Percentiles rank a stretch among this genome's conserved stretches.
These are phyloP conservation scores for Campoplex nolae DNA, from an alignment of 2,888 invertebrate species.

Conservation along the genomic window DNA sequence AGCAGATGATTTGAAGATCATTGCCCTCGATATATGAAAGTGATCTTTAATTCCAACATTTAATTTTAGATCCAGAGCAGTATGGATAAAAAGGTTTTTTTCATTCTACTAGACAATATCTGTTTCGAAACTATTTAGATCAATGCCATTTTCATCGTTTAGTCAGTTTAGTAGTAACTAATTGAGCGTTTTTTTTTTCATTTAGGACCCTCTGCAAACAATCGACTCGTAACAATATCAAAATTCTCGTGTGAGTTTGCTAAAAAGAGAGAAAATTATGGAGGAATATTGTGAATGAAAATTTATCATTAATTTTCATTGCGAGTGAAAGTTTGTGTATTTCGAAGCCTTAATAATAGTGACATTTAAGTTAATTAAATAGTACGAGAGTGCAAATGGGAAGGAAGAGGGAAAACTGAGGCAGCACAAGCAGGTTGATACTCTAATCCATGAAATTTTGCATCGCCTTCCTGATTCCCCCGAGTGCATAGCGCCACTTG, in stretches of 20 bases:
- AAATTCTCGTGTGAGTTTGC: background rate
- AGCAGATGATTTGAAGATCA: slow-evolving; percentile 43
- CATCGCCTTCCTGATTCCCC: slow-evolving; percentile 32
- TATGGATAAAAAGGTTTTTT: background rate
- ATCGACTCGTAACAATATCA: background rate
- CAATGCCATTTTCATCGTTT: background rate
- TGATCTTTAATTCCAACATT: background rate
- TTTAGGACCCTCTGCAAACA: background rate
- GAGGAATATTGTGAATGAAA: background rate
- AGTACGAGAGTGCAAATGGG: slow-evolving; percentile 1
- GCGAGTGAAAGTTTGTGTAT: background rate
- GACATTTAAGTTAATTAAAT: slow-evolving; percentile 47
- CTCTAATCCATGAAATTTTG: slow-evolving; percentile 51
- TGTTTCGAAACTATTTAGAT: background rate
- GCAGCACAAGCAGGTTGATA: slow-evolving; percentile 28
- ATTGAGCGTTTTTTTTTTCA: background rate
- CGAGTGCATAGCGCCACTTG: slow-evolving; percentile 35
- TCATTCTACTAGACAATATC: background rate
- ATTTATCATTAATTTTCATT: background rate
- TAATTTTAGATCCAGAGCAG: background rate
- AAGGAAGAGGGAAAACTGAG: slow-evolving; percentile 11
- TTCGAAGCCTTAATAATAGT: slow-evolving; percentile 36
- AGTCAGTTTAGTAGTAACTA: background rate
- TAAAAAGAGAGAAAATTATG: background rate
- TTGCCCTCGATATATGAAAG: background rate